Percentiles rank a stretch among this genome's conserved stretches.
Conservation (phyloP, 2,797 vertebrate species). For the Rhyacichthys aspro region DNA sequence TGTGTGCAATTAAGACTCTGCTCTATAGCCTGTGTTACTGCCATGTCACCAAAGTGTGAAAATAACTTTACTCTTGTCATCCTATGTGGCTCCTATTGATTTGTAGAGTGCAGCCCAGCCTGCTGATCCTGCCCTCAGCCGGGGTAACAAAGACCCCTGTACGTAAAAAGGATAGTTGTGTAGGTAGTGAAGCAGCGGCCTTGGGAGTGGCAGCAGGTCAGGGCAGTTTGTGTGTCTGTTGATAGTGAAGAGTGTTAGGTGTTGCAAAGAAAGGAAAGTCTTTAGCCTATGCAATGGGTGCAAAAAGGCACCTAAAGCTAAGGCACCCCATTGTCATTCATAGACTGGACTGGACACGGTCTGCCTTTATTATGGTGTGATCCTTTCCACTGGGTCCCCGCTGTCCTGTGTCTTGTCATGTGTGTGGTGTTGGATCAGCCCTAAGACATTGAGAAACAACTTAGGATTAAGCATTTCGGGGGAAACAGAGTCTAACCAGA, state of each 20-base stretch:
- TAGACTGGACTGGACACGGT: constrained; percentile 43
- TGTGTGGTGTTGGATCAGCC: constrained; percentile 91
- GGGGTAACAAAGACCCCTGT: constrained; percentile 37
- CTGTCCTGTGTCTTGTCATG: constrained; percentile 65
- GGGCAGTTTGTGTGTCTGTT: constrained; percentile 80
- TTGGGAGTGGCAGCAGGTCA: constrained; percentile 87
- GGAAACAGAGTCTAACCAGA: constrained; percentile 90
- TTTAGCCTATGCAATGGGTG: constrained; percentile 82
- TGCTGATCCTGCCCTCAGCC: constrained; percentile 10
- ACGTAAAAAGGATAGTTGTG: constrained; percentile 93
- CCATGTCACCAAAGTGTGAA: no score
- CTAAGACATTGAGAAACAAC: constrained; percentile 90
- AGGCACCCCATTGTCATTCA: constrained; percentile 78
- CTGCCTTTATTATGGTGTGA: constrained; percentile 48
- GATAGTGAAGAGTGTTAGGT: constrained; percentile 89
- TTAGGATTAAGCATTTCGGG: constrained; percentile 84
- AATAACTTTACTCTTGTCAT: no score
- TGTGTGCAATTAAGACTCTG: no score
- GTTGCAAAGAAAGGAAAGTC: constrained; percentile 88
- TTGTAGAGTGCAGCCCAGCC: constrained; percentile 31
- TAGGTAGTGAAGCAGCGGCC: constrained; percentile 86
- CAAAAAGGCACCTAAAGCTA: no score
- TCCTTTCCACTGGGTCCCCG: constrained; percentile 32
- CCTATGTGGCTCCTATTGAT: background rate
- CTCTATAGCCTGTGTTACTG: no score